phyloP scores from a whole-genome alignment of 2,888 invertebrate species.

The Malacosoma neustria region DNA sequence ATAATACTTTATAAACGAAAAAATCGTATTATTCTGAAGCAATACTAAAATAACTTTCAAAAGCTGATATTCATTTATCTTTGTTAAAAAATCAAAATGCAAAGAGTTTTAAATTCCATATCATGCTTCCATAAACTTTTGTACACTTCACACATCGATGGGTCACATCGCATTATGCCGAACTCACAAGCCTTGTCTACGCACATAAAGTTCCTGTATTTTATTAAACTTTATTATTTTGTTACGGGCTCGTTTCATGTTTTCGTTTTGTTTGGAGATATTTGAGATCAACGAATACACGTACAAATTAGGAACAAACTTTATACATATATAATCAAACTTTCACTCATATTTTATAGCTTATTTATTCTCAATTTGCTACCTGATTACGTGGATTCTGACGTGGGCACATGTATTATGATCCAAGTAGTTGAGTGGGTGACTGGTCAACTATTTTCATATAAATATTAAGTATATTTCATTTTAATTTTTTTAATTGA shows the following conservation, averaged over 20 bases:
- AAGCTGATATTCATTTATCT: too few relatives aligned
- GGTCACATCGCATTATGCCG: background rate
- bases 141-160: background rate
- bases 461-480: too few relatives aligned
- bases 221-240: background rate
- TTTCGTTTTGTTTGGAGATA: background rate
- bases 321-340: background rate
- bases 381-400: background rate
- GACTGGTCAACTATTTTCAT: too few relatives aligned
- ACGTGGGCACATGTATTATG: background rate
- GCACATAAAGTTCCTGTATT: background rate
- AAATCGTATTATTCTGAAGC: too few relatives aligned
- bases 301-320: background rate
- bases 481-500: too few relatives aligned
- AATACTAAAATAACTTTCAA: too few relatives aligned
- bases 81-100: too few relatives aligned
- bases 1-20: too few relatives aligned
- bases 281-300: background rate
- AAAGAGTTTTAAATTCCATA: too few relatives aligned
- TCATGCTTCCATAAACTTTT: background rate
- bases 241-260: background rate
- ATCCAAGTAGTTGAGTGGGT: background rate
- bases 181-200: background rate
- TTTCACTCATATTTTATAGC: conserved; percentile 4
- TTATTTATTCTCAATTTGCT: conserved; percentile 1